Evolutionary conservation across 2,797 vertebrate species (phyloP), one percentile per base, ranked within the genome.

Genomic region (Enteromius paludinosus): DNA sequence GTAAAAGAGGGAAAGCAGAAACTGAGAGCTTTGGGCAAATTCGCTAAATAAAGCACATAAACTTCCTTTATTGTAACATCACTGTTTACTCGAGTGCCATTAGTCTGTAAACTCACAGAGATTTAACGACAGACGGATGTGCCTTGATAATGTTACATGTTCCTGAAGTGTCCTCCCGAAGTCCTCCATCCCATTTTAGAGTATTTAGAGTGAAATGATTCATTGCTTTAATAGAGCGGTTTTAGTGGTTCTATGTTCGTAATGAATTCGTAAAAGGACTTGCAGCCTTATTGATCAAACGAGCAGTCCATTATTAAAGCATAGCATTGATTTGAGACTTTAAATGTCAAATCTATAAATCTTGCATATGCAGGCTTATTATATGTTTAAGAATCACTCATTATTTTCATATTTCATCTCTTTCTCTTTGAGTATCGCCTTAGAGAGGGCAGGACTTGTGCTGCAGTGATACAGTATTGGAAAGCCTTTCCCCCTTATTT

Each of bases 51-150:
- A 87, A 84, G 81, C 89, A 89, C 83, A 83, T 66, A 86, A 85
- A 82, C 90, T 91, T 82, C 87, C 89, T 77, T 90, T 89, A 92
- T 88, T 92, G 89, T 92, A 88, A 82, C 82, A 61, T 79, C 88
- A 91, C 87, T 88, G 92, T 94, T 95, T 94, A 94, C 92, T 91
- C 47, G 84, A 83, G 90, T 90, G 91, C 84, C 92, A 92, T 87
- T 62, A 68, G 62, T 87, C 87, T 92, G 87, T 94, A 93, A 94
- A 94, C 90, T 79, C 41, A 64, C 25, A 49, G 65, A 83, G 85
- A 83, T 87, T 86, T 87, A 84, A 83, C 56, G 73, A 68, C 80
- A 72, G 56, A 54, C 76, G 85, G 83, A 87, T 87, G 83, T 47
- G 65, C 81, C 84, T 89, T 89, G 83, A 86, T 77, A 83, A 73